phyloP scores from a whole-genome alignment of 2,888 invertebrate genomes.

The Choreutis nemorana region DNA sequence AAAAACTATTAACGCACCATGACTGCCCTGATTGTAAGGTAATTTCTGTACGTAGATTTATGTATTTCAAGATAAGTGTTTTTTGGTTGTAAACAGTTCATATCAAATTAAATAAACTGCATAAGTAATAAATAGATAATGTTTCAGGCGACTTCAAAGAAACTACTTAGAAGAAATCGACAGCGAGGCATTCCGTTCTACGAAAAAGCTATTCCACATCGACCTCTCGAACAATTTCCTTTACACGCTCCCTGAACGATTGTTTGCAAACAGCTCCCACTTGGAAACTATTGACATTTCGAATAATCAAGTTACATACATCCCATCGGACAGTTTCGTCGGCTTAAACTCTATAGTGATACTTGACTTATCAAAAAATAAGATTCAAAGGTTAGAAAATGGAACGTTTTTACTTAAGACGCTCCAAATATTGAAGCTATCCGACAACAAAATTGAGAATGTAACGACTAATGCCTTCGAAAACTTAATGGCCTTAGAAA shows the following conservation, averaged over 20 bases:
- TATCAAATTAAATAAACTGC: not conserved
- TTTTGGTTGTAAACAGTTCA: not conserved
- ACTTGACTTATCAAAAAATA: conserved; percentile 75
- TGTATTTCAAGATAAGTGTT: not conserved
- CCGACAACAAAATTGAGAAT: conserved; percentile 71
- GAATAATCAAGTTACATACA: conserved; percentile 67
- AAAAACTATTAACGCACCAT: too few relatives aligned
- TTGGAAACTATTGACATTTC: conserved; percentile 72
- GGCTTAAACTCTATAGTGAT: conserved; percentile 69
- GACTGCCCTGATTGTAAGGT: too few relatives aligned
- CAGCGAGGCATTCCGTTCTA: conserved; percentile 60
- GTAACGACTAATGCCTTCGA: conserved; percentile 66
- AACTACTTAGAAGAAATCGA: conserved; percentile 71
- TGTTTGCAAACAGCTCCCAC: conserved; percentile 67
- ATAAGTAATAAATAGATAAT: conserved; percentile 10
- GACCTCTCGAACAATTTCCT: conserved; percentile 74
- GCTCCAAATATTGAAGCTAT: conserved; percentile 71
- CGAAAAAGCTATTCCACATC: conserved; percentile 71
- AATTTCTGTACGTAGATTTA: not conserved
- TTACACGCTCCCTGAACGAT: conserved; percentile 57
- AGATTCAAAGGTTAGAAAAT: conserved; percentile 66
- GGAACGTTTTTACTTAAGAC: conserved; percentile 65
- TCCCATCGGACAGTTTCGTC: conserved; percentile 67
- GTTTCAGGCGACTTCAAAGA: conserved; percentile 70
- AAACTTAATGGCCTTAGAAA: conserved; percentile 55